These are phyloP conservation scores for Stegastes partitus DNA, from an alignment of 2,113 vertebrate species.

Conservation along the genomic window DNA sequence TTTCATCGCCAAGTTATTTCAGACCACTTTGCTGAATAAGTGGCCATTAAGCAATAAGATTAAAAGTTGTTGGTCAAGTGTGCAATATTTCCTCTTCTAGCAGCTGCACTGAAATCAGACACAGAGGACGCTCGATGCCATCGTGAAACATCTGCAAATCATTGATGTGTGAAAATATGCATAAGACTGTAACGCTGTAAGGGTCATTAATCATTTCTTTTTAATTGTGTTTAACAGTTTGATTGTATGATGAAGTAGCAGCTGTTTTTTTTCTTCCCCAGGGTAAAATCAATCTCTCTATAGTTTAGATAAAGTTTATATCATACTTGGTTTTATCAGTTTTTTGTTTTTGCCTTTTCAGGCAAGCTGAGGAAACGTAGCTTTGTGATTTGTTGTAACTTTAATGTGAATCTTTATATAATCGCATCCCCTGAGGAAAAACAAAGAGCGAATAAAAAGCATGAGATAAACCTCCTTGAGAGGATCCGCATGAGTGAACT, in stretches of 20 bases:
- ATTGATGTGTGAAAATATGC: neutral
- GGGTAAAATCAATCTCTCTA: neutral
- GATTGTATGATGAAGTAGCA: neutral
- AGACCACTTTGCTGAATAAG: conserved; percentile 5
- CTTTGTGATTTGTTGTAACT: conserved; percentile 19
- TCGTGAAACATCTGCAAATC: conserved; percentile 25
- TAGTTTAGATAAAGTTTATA: neutral
- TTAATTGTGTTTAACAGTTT: conserved; percentile 16
- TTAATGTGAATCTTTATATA: conserved; percentile 28
- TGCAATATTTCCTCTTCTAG: conserved; percentile 19
- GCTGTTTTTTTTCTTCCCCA: neutral
- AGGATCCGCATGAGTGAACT: conserved; percentile 30
- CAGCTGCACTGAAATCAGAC: neutral
- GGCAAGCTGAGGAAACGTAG: conserved; percentile 9
- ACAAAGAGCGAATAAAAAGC: neutral
- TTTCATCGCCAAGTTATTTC: conserved; percentile 12
- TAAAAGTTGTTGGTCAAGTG: conserved; percentile 21
- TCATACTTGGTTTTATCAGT: neutral
- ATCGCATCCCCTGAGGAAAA: conserved; percentile 5
- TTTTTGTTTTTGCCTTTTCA: conserved; percentile 2
- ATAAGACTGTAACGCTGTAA: neutral
- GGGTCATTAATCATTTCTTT: conserved; percentile 16
- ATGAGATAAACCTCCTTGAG: conserved; percentile 13
- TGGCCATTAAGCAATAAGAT: conserved; percentile 15
- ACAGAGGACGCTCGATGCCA: neutral